These are phyloP conservation scores for Kobus ellipsiprymnus DNA, from an alignment of 2,113 vertebrate genomes.

Conservation along the genomic window DNA sequence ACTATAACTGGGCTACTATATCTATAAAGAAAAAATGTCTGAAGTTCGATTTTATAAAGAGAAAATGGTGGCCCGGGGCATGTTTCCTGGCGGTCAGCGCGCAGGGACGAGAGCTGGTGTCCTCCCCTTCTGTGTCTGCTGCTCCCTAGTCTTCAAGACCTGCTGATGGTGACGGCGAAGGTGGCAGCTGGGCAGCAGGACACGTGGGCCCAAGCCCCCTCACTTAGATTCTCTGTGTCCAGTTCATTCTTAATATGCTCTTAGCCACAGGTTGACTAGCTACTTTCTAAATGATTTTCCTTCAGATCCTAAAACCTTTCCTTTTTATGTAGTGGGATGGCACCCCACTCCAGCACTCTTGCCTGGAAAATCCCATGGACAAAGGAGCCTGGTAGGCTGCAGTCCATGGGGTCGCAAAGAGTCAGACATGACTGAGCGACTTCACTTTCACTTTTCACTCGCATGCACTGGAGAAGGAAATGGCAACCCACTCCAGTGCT, in stretches of 20 bases:
- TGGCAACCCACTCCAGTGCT: no score
- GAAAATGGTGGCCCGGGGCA: fast-evolving
- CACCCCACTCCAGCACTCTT: no score
- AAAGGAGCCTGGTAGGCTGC: no score
- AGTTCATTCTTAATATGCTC: neutral
- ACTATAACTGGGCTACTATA: neutral
- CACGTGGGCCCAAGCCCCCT: fast-evolving
- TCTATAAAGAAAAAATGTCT: neutral
- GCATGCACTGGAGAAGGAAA: no score
- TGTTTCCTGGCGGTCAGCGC: neutral
- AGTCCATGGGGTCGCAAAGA: no score
- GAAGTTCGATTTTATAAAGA: neutral
- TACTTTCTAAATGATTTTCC: neutral
- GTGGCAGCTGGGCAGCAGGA: fast-evolving
- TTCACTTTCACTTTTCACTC: no score
- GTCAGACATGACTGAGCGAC: no score
- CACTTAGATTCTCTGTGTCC: neutral
- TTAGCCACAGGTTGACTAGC: neutral
- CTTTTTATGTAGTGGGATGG: neutral
- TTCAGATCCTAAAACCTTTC: neutral
- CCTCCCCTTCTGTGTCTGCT: neutral
- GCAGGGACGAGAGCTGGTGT: no score
- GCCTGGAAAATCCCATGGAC: no score
- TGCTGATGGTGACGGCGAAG: fast-evolving
- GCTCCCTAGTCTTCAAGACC: neutral